Evolutionary conservation across 2,888 invertebrate genomes (phyloP), one percentile per base, ranked within the genome.

Genomic region (Sarcophaga caerulescens): DNA sequence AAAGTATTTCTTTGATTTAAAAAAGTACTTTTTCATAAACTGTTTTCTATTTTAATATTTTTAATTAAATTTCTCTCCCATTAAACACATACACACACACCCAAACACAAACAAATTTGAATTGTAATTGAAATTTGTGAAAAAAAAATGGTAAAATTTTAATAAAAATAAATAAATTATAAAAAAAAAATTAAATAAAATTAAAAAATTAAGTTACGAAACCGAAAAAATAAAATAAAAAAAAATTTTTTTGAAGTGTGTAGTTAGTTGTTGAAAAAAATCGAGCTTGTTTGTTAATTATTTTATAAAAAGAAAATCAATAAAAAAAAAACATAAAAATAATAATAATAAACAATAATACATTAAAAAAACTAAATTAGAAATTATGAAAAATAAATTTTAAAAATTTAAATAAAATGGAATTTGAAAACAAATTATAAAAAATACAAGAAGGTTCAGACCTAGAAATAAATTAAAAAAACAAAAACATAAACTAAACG

Each of bases 271-370:
- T 84, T 86, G 81, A 85, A 86, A 84, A 73, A 85, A 87, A 86
- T 85, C 86, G 86, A 85, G 87, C 78, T 84, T 84, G 87, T 86
- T 87, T 84, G 87, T 87, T 86, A 88, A 88, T 87, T 87, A 84
- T 85, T 87, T 84, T 80, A 79, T 86, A 79, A 80, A 86, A 78
- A 82, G 74, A 71, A 78, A 85, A 69, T 23, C 12, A 79, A 25
- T 59, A 70, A 74, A 79, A 57, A 57, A n/a, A 65, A 75, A 81
- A 57, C 12, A 57, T 35, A 75, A 78, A 75, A 73, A 12, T 76
- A 75, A 19, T 8, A 45, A 14, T 63, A 75, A 65, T 45, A 76
- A 70, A 65, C 60, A 71, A 60, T 71, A 47, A 60, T 17, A 60
- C 35, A 17, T 23, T 47, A 60, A 69, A 25, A 57, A 59, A 21